Percentiles rank a stretch among this genome's conserved stretches.
Conservation (phyloP, 2,888 invertebrate species). For the Meliscaeva auricollis region DNA sequence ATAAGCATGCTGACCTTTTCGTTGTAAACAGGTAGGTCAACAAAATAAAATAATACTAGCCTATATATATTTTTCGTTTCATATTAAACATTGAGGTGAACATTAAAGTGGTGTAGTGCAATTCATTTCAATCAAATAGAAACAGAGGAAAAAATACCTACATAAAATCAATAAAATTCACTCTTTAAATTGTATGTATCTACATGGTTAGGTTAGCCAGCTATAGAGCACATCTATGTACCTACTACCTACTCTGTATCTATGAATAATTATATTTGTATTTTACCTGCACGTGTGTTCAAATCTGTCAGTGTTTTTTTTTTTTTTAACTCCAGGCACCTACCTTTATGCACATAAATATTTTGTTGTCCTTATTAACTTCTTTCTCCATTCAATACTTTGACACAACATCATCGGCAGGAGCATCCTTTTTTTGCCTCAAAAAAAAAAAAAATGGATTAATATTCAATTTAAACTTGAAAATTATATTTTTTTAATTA, state of each 20-base stretch:
- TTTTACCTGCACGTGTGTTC: conserved; percentile 13
- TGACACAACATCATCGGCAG: conserved; percentile 7
- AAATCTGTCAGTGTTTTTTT: background rate
- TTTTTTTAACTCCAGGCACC: conserved; percentile 1
- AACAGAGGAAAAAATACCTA: conserved; percentile 8
- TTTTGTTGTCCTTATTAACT: background rate
- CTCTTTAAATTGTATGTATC: background rate
- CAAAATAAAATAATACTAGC: background rate
- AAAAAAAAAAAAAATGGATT: conserved; percentile 73
- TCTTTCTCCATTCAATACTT: conserved; percentile 19
- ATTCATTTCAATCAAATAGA: conserved; percentile 32
- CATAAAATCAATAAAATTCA: conserved; percentile 59
- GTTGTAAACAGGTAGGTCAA: too few species aligned
- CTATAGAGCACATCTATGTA: background rate
- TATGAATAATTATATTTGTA: conserved; percentile 13
- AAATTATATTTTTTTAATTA: conserved; percentile 74
- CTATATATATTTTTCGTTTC: conserved; percentile 23
- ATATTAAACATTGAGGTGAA: conserved; percentile 9
- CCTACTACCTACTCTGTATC: background rate
- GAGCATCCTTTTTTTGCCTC: conserved; percentile 35
- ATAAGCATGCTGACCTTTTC: too few species aligned
- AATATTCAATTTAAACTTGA: conserved; percentile 71
- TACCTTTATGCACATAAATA: background rate
- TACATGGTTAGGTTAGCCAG: background rate
- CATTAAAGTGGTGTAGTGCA: conserved; percentile 45